These are phyloP conservation scores for Apotomis betuletana DNA, from an alignment of 2,888 invertebrate species.

Conservation along the genomic window DNA sequence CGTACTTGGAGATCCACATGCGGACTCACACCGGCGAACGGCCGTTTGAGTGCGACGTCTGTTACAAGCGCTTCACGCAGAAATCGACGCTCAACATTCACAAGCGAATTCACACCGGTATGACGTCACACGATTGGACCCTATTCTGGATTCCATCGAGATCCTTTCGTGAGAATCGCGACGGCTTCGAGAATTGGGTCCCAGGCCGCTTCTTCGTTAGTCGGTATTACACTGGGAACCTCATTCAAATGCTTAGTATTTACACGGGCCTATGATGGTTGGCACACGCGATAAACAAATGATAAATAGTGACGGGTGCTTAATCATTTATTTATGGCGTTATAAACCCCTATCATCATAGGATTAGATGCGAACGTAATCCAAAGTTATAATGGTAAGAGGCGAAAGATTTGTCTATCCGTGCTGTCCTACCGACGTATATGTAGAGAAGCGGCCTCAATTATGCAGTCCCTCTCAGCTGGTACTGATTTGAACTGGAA, in stretches of 20 bases:
- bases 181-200: constrained; percentile 7
- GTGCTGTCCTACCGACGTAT: not conserved
- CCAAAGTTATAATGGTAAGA: too few relatives aligned
- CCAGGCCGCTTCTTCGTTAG: constrained; percentile 8
- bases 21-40: constrained; percentile 83
- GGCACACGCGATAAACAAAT: too few relatives aligned
- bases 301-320: too few relatives aligned
- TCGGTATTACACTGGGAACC: not conserved
- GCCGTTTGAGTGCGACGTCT: constrained; percentile 83
- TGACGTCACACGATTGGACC: constrained; percentile 51
- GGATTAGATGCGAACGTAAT: too few relatives aligned
- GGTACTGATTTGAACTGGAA: not conserved
- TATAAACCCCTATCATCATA: too few relatives aligned
- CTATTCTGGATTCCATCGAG: constrained; percentile 1
- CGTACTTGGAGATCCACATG: constrained; percentile 86
- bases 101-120: constrained; percentile 84
- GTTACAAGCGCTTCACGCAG: constrained; percentile 84
- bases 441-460: constrained; percentile 17
- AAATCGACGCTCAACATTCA: constrained; percentile 84
- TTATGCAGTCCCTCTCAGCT: constrained; percentile 21
- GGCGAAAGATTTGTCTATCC: not conserved
- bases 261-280: too few relatives aligned
- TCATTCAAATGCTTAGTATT: not conserved
- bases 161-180: not conserved
- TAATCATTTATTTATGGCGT: too few relatives aligned